Evolutionary conservation across 2,888 invertebrate genomes (phyloP).

Genomic region (Philereme vetulata): DNA sequence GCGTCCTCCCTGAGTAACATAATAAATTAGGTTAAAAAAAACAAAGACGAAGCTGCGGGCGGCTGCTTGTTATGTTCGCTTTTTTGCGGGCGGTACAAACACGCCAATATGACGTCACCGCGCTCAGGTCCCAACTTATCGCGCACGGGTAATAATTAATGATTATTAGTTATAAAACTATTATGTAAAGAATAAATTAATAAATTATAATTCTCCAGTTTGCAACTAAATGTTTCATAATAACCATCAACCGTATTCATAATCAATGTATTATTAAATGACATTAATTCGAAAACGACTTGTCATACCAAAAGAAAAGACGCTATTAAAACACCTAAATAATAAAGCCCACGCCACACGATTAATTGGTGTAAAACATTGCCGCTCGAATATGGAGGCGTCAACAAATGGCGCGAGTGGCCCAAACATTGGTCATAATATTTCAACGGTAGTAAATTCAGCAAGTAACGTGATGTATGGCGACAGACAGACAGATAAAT

Average conservation of each 20-base stretch:
- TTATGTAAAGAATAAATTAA: not conserved
- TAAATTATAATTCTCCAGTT: slow-evolving; percentile 26
- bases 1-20: too few species aligned
- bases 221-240: slow-evolving; percentile 21
- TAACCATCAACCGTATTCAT: slow-evolving; percentile 25
- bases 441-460: slow-evolving; percentile 74
- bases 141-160: too few species aligned
- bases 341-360: slow-evolving; percentile 25
- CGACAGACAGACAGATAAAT: slow-evolving; percentile 81
- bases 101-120: too few species aligned
- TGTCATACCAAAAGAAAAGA: too few species aligned
- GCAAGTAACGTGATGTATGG: slow-evolving; percentile 71
- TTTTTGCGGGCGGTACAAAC: too few species aligned
- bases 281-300: slow-evolving; percentile 14
- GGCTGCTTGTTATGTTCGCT: too few species aligned
- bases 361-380: slow-evolving; percentile 29
- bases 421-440: slow-evolving; percentile 68
- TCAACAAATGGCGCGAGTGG: slow-evolving; percentile 58
- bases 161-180: too few species aligned
- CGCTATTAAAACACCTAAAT: slow-evolving; percentile 7
- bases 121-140: too few species aligned
- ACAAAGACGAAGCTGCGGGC: too few species aligned
- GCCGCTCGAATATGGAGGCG: slow-evolving; percentile 40
- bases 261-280: slow-evolving; percentile 11
- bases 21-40: too few species aligned